Evolutionary conservation across 2,888 invertebrate genomes (phyloP), one percentile per base, ranked within the genome.

Genomic region (Drosophila limbata): DNA sequence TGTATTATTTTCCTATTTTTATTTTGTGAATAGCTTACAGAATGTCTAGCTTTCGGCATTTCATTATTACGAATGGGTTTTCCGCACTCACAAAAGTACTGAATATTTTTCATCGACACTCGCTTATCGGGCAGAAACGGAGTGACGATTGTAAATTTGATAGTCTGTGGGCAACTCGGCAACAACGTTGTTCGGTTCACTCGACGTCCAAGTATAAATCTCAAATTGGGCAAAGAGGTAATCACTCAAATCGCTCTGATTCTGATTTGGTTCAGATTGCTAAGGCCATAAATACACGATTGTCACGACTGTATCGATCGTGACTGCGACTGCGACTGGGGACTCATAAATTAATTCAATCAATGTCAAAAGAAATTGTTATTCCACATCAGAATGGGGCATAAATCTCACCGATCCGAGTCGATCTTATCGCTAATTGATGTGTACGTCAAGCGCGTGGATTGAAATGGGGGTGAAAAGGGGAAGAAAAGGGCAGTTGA

Each of bases 341-440:
- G 55, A 59, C 61, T 73, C 79, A 76, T 85, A 84, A 88, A 85
- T 85, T 73, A 79, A 69, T 88, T 84, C 73, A 77, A 86, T 84
- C 87, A 88, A 87, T 80, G 80, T 84, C 88, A 88, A 67, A 76
- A 79, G 72, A 77, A 84, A 77, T 73, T 81, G 77, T 71, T 84
- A 79, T 84, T 67, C 50, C 56, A 73, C 78, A 76, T 63, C 45
- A 62, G 52, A 48, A 42, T 39, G 56, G 56, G 59, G 53, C 63
- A 63, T 78, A 77, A 69, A 78, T 69, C 39, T 42, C 15, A 37
- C 40, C 33, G 55, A 21, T 37, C 62, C 37, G 52, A 19, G 35
- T 65, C 52, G 88, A 85, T 83, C 84, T 88, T 88, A 84, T 84
- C 84, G 76, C 81, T 80, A 85, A 88, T 88, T 86, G 81, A 73